Conservation (phyloP, 2,797 vertebrate genomes). For the Otolemur crassicaudatus region DNA sequence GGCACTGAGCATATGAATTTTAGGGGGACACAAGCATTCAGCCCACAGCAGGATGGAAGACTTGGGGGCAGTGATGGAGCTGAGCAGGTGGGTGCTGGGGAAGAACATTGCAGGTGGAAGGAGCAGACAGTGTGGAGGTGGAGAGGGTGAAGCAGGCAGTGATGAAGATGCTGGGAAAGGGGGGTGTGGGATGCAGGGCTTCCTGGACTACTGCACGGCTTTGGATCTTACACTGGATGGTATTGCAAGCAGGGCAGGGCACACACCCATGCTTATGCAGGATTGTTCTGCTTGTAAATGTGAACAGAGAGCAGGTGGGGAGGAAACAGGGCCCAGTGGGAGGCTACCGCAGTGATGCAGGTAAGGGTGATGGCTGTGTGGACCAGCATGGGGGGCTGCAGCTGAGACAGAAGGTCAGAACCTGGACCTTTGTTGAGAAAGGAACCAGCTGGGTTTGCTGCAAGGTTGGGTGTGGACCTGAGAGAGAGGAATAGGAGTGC, state of each 20-base stretch:
- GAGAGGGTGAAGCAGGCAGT: neutral
- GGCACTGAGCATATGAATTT: neutral
- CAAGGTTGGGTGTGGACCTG: accelerated
- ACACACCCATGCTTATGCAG: accelerated
- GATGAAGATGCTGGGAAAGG: accelerated
- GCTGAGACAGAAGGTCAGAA: no score
- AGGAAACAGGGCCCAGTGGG: no score
- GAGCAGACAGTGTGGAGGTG: accelerated
- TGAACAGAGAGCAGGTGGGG: accelerated
- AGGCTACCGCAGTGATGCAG: neutral
- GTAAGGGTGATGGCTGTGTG: accelerated
- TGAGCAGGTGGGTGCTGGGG: neutral
- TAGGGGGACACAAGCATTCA: neutral
- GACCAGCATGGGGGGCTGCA: accelerated
- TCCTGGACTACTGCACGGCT: accelerated
- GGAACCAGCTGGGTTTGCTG: neutral
- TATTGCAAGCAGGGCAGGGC: neutral
- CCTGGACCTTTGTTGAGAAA: no score
- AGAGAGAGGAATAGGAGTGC: neutral
- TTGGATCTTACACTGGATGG: accelerated
- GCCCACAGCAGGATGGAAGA: neutral
- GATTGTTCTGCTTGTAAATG: neutral
- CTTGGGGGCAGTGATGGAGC: neutral
- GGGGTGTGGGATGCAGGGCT: accelerated
- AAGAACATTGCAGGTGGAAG: neutral